Conservation (phyloP, 2,113 vertebrate genomes). For the Thermophis baileyi region DNA sequence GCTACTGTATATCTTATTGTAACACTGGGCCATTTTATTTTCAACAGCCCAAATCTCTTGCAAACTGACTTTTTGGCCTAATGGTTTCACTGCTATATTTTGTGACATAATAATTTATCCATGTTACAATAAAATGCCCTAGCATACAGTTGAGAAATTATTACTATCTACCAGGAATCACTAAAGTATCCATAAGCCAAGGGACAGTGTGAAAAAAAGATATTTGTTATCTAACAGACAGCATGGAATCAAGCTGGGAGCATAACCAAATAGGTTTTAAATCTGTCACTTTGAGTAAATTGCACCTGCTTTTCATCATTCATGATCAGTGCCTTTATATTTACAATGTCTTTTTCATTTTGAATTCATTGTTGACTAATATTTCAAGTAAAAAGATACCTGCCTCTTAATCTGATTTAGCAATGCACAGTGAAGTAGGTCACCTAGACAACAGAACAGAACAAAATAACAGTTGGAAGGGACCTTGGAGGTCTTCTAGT, state of each 20-base stretch:
- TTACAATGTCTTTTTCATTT: neutral
- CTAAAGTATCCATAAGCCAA: neutral
- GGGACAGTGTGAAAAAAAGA: neutral
- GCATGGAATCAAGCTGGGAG: neutral
- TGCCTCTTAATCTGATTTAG: constrained; percentile 1
- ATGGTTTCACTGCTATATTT: neutral
- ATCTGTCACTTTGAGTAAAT: neutral
- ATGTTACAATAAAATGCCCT: neutral
- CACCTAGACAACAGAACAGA: too few species aligned
- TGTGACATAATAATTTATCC: neutral
- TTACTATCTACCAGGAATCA: neutral
- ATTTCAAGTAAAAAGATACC: neutral
- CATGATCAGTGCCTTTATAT: neutral
- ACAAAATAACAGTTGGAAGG: too few species aligned
- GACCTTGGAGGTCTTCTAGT: too few species aligned
- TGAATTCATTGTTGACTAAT: constrained; percentile 11
- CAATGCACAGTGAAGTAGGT: neutral
- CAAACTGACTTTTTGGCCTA: neutral
- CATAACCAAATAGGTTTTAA: neutral
- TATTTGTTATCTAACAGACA: neutral
- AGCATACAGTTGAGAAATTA: neutral
- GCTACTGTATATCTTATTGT: neutral
- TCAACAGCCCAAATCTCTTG: neutral
- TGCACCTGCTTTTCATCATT: neutral
- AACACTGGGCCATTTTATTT: neutral